Base-by-base conservation (phyloP, 2,797 vertebrate species). In the Siniperca obscura region DNA sequence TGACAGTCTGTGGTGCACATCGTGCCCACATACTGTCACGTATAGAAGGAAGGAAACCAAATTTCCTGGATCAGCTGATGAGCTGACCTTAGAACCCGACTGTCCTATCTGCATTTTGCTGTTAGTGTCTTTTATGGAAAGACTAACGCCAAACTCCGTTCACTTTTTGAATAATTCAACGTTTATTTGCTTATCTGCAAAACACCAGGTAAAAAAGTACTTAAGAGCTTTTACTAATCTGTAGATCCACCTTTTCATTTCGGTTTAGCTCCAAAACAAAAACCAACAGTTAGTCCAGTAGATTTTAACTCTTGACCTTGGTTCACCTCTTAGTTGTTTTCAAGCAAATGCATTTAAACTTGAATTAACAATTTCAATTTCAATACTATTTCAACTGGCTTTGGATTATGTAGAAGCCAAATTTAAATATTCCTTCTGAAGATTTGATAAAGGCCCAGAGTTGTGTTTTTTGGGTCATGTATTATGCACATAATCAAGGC, bases 41-140 rank as follows among this genome's bases (percentile, higher is more conserved):
- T 1, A 30, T 1, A 44, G 3, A 17, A 34, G 71, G 57, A 38
- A 34, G 50, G 21, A 22, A 55, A 17, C 25, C 10, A 3, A 9
- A 21, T 1, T 42, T 55, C 40, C 53, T 4, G 17, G 36, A 76
- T 86, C 85, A 90, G 87, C 87, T 87, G 87, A 84, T 86, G 74
- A 60, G n/a, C 50, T 62, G 84, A 89, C 44, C 76, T 80, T 50
- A 50, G 80, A 25, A 86, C 79, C 66, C 61, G 13, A 2, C 17
- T 21, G 27, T 66, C n/a, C 27, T 10, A 0, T 10, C 56, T 56
- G 19, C 21, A 27, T 9, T 34, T 30, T 52, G 17, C 4, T 27
- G 48, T 21, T 0, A 1, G 11, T 48, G 1, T 12, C 10, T n/a
- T 21, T 5, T 1, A 21, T 5, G 19, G 21, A 5, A 21, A 42